phyloP scores from a whole-genome alignment of 2,888 invertebrate genomes.

The Congeria kusceri region DNA sequence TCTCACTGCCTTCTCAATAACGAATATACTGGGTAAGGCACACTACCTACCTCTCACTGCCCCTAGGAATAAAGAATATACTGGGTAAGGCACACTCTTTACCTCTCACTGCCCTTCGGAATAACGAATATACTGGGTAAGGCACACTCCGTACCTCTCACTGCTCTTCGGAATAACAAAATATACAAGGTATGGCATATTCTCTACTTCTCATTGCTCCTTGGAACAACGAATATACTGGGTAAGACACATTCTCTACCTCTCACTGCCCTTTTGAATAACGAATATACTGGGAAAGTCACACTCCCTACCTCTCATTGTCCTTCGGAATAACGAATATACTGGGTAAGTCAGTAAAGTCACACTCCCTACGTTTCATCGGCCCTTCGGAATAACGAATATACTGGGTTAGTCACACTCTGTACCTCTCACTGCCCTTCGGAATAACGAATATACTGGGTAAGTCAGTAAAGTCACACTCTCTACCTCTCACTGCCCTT shows the following conservation, averaged over 20 bases:
- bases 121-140: slow-evolving; percentile 57
- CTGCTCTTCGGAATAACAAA: not conserved
- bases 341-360: too few species aligned
- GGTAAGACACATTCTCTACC: too few species aligned
- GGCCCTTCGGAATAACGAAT: too few species aligned
- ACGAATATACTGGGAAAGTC: too few species aligned
- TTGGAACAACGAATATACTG: too few species aligned
- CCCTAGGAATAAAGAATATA: slow-evolving; percentile 55
- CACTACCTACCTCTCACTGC: slow-evolving; percentile 58
- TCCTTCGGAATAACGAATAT: too few species aligned
- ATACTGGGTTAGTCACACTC: slow-evolving; percentile 26
- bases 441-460: slow-evolving; percentile 56
- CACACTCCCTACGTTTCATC: too few species aligned
- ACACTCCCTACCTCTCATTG: too few species aligned
- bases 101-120: slow-evolving; percentile 53
- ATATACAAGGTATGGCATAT: too few species aligned
- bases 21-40: slow-evolving; percentile 32
- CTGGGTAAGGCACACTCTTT: slow-evolving; percentile 40
- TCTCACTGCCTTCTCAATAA: too few species aligned
- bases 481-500: not conserved
- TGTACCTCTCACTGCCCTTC: slow-evolving; percentile 58
- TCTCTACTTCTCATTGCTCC: too few species aligned
- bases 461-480: slow-evolving; percentile 26
- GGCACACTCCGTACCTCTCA: not conserved
- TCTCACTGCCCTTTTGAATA: too few species aligned